A percentile compares a stretch with the other conserved stretches of the same genome.
phyloP scores from a whole-genome alignment of 2,797 vertebrate species.

The Myotis daubentonii region DNA sequence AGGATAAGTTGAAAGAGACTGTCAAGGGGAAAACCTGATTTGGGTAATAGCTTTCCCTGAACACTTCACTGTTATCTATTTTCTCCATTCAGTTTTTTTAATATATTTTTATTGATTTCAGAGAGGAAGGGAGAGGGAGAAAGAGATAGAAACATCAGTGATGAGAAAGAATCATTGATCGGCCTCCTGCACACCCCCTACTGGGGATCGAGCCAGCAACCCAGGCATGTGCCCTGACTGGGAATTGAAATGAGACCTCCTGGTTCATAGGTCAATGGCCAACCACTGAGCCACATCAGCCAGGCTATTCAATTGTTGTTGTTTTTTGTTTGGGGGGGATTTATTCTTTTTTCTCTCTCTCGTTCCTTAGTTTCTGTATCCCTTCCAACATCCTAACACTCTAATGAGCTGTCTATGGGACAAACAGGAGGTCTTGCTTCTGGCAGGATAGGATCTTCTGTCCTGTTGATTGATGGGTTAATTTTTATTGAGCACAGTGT shows the following conservation, averaged over 20 bases:
- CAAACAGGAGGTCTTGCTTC: slow-evolving; percentile 66
- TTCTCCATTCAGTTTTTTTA: slow-evolving; percentile 15
- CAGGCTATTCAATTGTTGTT: too few relatives aligned
- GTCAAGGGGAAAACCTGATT: background rate
- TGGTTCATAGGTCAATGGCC: too few relatives aligned
- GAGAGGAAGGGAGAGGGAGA: too few relatives aligned
- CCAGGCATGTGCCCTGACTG: too few relatives aligned
- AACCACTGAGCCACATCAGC: too few relatives aligned
- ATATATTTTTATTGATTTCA: background rate
- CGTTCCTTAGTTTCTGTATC: slow-evolving; percentile 57
- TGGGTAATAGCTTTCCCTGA: slow-evolving; percentile 18
- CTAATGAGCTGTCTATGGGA: slow-evolving; percentile 55
- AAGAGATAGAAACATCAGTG: too few relatives aligned
- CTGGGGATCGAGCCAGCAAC: too few relatives aligned
- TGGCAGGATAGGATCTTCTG: slow-evolving; percentile 62
- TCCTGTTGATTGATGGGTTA: slow-evolving; percentile 71
- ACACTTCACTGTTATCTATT: background rate
- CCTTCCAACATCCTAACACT: slow-evolving; percentile 28
- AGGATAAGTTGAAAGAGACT: background rate
- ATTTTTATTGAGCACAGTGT: slow-evolving; percentile 72
- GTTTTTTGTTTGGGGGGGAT: too few relatives aligned
- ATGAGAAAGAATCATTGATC: too few relatives aligned
- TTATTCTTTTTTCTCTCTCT: background rate
- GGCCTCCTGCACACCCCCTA: too few relatives aligned
- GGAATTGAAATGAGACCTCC: too few relatives aligned